These are phyloP conservation scores for Motacilla tschutschensis DNA, from an alignment of 2,113 vertebrate genomes.

Conservation along the genomic window DNA sequence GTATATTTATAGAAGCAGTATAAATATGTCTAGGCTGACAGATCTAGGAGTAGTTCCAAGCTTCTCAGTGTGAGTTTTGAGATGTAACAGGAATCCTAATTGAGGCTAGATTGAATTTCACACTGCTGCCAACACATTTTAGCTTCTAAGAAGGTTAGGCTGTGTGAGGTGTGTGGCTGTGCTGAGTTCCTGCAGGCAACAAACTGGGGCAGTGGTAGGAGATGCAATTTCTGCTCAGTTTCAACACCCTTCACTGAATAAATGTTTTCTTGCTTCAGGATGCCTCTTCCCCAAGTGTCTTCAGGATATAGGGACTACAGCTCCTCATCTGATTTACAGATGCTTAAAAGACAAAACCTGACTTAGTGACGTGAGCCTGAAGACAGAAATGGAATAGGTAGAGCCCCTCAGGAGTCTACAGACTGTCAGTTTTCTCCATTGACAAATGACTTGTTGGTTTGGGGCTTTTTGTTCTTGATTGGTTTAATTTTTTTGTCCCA, in stretches of 20 bases:
- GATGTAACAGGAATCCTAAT: neutral
- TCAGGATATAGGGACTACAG: neutral
- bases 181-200: neutral
- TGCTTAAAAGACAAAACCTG: neutral
- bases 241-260: neutral
- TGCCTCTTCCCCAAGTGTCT: neutral
- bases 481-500: neutral
- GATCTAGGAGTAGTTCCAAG: conserved; percentile 6
- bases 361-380: neutral
- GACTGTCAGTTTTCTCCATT: neutral
- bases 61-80: neutral
- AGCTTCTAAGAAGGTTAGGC: neutral
- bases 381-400: neutral
- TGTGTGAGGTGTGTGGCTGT: neutral
- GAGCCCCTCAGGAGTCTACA: neutral
- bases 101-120: neutral
- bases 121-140: neutral
- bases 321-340: neutral
- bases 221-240: neutral
- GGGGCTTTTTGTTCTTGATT: neutral
- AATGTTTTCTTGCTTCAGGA: neutral
- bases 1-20: neutral
- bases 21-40: neutral
- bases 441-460: neutral
- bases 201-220: neutral